phyloP scores from a whole-genome alignment of 2,888 invertebrate species.

The Alsophila aescularia region DNA sequence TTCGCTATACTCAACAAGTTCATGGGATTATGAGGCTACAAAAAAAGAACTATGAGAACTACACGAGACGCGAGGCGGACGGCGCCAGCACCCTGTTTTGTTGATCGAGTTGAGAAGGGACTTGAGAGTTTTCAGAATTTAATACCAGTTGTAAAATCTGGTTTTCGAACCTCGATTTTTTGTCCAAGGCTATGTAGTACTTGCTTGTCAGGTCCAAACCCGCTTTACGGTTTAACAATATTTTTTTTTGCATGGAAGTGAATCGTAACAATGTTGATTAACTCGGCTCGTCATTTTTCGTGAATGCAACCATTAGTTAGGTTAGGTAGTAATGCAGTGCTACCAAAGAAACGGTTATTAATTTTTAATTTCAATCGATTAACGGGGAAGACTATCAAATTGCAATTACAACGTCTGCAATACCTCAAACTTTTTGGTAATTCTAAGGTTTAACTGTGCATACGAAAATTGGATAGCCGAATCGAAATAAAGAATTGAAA shows the following conservation, averaged over 20 bases:
- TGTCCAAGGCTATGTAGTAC: slow-evolving; percentile 22
- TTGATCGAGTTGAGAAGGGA: slow-evolving; percentile 25
- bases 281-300: slow-evolving; percentile 5
- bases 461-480: background rate
- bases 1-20: slow-evolving; percentile 4
- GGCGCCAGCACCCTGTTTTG: slow-evolving; percentile 20
- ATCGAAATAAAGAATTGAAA: background rate
- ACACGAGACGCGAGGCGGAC: background rate
- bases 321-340: slow-evolving; percentile 2
- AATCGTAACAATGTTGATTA: slow-evolving; percentile 4
- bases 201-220: background rate
- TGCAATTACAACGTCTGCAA: background rate
- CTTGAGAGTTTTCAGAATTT: slow-evolving; percentile 26
- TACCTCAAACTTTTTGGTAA: no score
- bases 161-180: slow-evolving; percentile 25
- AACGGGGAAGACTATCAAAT: slow-evolving; percentile 9
- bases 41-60: slow-evolving; percentile 10
- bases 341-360: slow-evolving; percentile 7
- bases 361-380: slow-evolving; percentile 5
- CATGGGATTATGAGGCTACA: slow-evolving; percentile 8
- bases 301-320: slow-evolving; percentile 11
- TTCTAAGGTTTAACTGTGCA: background rate
- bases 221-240: background rate
- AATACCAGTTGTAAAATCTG: slow-evolving; percentile 28
- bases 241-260: slow-evolving; percentile 2